Conservation (phyloP, 2,888 invertebrate species). For the Oasisia sp. region DNA sequence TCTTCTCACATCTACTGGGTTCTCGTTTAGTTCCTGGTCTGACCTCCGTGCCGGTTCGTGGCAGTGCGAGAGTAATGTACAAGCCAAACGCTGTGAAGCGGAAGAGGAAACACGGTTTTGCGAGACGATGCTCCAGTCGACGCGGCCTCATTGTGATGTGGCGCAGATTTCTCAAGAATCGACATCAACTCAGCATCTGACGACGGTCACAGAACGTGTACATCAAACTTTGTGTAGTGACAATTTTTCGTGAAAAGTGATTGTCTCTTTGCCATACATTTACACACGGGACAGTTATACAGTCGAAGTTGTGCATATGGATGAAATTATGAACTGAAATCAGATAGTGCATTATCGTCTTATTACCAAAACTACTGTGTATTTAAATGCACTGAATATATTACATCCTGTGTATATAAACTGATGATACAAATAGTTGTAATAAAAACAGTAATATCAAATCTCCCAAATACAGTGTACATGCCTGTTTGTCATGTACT, state of each 20-base stretch:
- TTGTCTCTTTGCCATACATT: neutral
- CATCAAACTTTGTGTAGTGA: neutral
- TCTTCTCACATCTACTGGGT: neutral
- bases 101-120: constrained; percentile 35
- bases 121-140: constrained; percentile 31
- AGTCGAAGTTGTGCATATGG: neutral
- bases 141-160: constrained; percentile 32
- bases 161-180: constrained; percentile 34
- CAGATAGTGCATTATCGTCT: neutral
- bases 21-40: neutral
- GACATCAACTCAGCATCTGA: constrained; percentile 20
- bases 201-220: neutral
- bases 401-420: neutral
- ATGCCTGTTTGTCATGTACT: too few species aligned
- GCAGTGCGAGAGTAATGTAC: constrained; percentile 27
- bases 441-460: constrained; percentile 1
- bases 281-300: neutral
- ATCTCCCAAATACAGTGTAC: neutral
- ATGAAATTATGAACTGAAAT: neutral
- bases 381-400: neutral
- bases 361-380: neutral
- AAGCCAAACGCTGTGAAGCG: constrained; percentile 32
- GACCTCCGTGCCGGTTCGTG: neutral
- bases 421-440: neutral
- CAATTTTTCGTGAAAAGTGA: neutral